Evolutionary conservation across 2,888 invertebrate species (phyloP), one percentile per base, ranked within the genome.

Genomic region (Argynnis bischoffii): DNA sequence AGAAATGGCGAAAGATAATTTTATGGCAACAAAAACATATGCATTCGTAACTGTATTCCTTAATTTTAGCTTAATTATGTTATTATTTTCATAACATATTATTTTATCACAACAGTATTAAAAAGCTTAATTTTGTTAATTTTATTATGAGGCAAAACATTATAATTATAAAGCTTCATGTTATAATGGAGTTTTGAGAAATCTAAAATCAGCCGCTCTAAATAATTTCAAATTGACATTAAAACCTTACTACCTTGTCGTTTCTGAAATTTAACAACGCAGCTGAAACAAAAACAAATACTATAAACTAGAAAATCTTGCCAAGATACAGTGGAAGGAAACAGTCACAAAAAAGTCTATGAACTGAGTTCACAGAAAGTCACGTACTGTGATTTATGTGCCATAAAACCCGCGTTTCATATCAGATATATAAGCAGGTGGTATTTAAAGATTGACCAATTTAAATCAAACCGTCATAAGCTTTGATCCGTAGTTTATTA

Each of bases 401-500:
- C 59, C 21, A 59, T 65, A 65, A 65, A 59, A 50, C 51, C 18
- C 50, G 21, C 16, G 47, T 64, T 56, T 55, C 50, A 50, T 51
- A 64, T 51, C 51, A 61, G 8, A 61, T 61, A 61, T 51, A 61
- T 61, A 69, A 67, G 67, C 69, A 74, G 71, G 68, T 69, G 69
- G 69, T 75, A 72, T 71, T 71, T 75, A 64, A 64, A 69, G 69
- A 75, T 72, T 75, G 70, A 69, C 67, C 69, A 69, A 73, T 75
- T 66, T 69, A 65, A 68, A 67, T 61, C 64, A 26, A 55, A 63
- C 66, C 70, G 72, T 73, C 69, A 69, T 63, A 65, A 51, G 61
- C 77, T 77, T 77, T 76, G 74, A 77, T 76, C 75, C 74, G 53
- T 67, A 71, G 64, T 75, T 75, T 74, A 75, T 73, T 67, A 72